Evolutionary conservation across 2,113 vertebrate genomes (phyloP).

Genomic region (Pedionomus torquatus): DNA sequence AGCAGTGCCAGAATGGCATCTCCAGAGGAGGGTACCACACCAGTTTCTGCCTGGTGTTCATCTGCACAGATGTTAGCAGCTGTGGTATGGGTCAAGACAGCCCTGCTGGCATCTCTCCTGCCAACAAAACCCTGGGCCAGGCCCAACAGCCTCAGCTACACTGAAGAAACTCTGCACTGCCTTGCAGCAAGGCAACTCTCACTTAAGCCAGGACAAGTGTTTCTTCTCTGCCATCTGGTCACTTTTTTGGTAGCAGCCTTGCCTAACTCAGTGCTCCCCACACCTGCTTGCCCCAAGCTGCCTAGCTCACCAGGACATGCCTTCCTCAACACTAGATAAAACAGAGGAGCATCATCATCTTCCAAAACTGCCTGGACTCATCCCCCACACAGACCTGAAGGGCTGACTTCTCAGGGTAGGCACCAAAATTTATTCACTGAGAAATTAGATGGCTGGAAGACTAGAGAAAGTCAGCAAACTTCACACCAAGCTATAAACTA

Average conservation of each 20-base stretch:
- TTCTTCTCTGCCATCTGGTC: background rate
- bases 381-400: background rate
- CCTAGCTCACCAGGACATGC: fast-evolving
- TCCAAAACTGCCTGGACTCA: fast-evolving
- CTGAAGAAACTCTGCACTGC: background rate
- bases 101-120: background rate
- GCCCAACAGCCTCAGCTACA: background rate
- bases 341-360: background rate
- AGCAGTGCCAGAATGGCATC: background rate
- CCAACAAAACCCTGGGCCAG: background rate
- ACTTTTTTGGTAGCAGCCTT: background rate
- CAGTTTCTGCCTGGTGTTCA: background rate
- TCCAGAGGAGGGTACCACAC: background rate
- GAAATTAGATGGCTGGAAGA: background rate
- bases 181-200: background rate
- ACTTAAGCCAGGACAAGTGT: background rate
- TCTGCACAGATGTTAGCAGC: background rate
- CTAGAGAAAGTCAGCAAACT: background rate
- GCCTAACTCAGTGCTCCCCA: fast-evolving
- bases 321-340: background rate
- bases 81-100: background rate
- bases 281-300: background rate
- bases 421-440: background rate
- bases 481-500: background rate
- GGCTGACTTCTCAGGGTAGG: background rate